These are phyloP conservation scores for Tetramorium simillimum DNA, from an alignment of 1,140 invertebrate species.

Conservation along the genomic window DNA sequence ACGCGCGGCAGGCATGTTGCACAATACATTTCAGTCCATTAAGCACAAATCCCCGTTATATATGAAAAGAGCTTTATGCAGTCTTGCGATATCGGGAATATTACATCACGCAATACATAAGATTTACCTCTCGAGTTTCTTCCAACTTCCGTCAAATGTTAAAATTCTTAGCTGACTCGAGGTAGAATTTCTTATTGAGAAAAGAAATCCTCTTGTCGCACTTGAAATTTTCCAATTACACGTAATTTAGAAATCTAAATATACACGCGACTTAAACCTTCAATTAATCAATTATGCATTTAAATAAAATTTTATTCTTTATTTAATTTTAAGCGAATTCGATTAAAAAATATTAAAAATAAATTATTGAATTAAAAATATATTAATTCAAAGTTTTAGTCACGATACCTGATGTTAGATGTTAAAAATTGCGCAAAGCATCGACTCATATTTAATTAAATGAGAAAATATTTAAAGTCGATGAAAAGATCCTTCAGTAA, in stretches of 20 bases:
- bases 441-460: not conserved
- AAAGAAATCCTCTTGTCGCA: not conserved
- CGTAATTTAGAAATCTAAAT: not conserved
- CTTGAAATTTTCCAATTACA: not conserved
- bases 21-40: constrained; percentile 30
- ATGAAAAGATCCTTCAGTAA: not conserved
- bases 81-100: not conserved
- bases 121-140: not conserved
- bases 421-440: not conserved
- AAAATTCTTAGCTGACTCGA: not conserved
- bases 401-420: not conserved
- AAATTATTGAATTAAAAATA: not conserved
- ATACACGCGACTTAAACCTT: not conserved
- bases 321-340: not conserved
- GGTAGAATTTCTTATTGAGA: not conserved
- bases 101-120: not conserved
- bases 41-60: constrained; percentile 27
- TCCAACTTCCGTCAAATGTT: not conserved
- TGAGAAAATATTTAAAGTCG: not conserved
- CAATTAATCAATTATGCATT: not conserved
- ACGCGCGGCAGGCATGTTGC: not conserved
- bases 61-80: constrained; percentile 9
- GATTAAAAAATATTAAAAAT: not conserved
- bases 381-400: not conserved
- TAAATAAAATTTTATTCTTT: not conserved